phyloP scores from a whole-genome alignment of 2,888 invertebrate genomes.

The Acanthosepion esculentum region DNA sequence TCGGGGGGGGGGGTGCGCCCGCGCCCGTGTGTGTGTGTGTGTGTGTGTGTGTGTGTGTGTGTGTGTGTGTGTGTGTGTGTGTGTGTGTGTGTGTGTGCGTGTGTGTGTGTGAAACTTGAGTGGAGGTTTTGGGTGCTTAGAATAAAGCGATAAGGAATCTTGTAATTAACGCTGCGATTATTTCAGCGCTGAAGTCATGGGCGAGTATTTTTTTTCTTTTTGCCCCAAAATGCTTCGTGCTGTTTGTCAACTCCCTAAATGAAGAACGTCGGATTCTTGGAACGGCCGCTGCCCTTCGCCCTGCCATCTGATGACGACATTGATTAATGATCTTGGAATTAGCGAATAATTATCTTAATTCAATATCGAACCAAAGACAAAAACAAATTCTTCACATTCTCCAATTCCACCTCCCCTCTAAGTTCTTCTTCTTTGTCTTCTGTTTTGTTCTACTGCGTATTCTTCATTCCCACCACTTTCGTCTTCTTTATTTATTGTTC shows the following conservation, averaged over 20 bases:
- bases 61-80: background rate
- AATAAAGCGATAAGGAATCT: background rate
- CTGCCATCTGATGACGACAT: background rate
- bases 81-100: background rate
- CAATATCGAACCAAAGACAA: background rate
- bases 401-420: background rate
- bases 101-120: background rate
- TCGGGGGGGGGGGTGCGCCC: background rate
- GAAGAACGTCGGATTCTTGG: background rate
- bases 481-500: background rate
- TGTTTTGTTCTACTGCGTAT: background rate
- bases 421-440: background rate
- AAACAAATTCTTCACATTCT: background rate
- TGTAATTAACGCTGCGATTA: background rate
- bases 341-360: conserved; percentile 33
- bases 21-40: too few relatives aligned
- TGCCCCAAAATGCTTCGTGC: background rate
- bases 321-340: conserved; percentile 21
- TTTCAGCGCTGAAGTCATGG: background rate
- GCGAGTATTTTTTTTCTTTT: background rate
- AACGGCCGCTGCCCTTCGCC: background rate
- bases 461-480: background rate
- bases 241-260: background rate
- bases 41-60: background rate
- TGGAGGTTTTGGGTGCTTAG: background rate